A percentile compares a stretch with the other conserved stretches of the same genome.
Evolutionary conservation across 1,140 invertebrate species (phyloP).

Genomic region (Pseudomyrmex dendroicus): DNA sequence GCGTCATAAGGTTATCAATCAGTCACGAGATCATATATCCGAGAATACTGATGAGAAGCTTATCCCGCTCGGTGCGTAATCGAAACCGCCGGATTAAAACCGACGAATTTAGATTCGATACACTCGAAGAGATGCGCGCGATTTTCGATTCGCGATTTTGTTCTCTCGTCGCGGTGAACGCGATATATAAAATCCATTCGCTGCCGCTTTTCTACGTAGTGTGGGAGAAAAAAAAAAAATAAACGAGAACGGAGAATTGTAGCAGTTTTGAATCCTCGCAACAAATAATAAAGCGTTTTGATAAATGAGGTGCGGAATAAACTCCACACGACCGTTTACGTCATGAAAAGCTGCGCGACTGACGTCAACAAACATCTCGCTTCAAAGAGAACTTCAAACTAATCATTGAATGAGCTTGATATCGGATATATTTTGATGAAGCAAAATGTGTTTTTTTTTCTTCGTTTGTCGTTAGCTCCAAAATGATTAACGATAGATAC

Average conservation of each 20-base stretch:
- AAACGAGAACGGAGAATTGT: neutral
- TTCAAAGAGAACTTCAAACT: conserved; percentile 1
- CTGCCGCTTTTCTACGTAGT: too few species aligned
- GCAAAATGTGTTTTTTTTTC: too few species aligned
- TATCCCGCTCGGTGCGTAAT: too few species aligned
- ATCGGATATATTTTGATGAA: conserved; percentile 2
- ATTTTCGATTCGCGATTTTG: conserved; percentile 1
- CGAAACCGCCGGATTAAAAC: neutral
- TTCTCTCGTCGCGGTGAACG: neutral
- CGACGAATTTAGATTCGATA: neutral
- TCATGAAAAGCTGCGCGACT: conserved; percentile 1
- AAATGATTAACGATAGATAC: conserved; percentile 24
- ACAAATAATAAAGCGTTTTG: conserved; percentile 23
- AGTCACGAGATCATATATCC: neutral
- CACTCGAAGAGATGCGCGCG: neutral
- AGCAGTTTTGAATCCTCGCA: conserved; percentile 10
- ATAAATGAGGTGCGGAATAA: conserved; percentile 45
- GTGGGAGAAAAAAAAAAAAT: neutral
- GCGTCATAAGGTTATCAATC: neutral
- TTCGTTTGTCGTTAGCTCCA: neutral
- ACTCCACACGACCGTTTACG: conserved; percentile 3
- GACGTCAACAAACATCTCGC: conserved; percentile 43
- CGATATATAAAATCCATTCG: neutral
- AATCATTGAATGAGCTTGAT: conserved; percentile 27
- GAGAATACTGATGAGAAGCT: neutral